Percentiles rank a stretch among this genome's conserved stretches.
phyloP scores from a whole-genome alignment of 1,140 invertebrate genomes.

The Zaprionus lachaisei region DNA sequence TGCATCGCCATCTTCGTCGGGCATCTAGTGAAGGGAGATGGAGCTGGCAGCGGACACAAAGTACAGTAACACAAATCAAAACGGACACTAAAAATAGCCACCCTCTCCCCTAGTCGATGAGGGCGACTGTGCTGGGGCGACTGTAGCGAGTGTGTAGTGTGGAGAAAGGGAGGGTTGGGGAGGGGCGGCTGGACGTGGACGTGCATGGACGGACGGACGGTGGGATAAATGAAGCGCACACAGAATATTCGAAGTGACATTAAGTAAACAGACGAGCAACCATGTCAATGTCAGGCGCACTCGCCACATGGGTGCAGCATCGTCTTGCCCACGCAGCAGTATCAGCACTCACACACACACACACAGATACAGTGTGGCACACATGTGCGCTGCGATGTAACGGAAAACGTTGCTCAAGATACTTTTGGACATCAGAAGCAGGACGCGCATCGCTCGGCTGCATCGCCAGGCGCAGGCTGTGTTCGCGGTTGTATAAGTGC shows the following conservation, averaged over 20 bases:
- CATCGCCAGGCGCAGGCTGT: conserved; percentile 3
- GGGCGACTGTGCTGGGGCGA: conserved; percentile 63
- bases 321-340: conserved; percentile 16
- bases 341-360: conserved; percentile 13
- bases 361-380: conserved; percentile 17
- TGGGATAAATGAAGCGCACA: conserved; percentile 66
- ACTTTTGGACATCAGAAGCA: conserved; percentile 61
- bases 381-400: conserved; percentile 65
- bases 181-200: neutral
- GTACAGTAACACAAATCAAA: conserved; percentile 77
- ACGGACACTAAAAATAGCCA: conserved; percentile 80
- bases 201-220: conserved; percentile 39
- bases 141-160: neutral
- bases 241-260: conserved; percentile 68
- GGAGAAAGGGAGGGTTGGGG: neutral
- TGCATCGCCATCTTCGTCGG: conserved; percentile 1
- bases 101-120: conserved; percentile 50
- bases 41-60: conserved; percentile 43
- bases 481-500: conserved; percentile 34
- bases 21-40: neutral
- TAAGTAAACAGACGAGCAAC: conserved; percentile 74
- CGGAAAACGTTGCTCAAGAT: conserved; percentile 51
- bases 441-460: conserved; percentile 45
- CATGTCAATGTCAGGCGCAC: conserved; percentile 80
- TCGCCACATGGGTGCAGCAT: conserved; percentile 56